phyloP scores from a whole-genome alignment of 2,113 vertebrate species.

The Xenopus laevis region DNA sequence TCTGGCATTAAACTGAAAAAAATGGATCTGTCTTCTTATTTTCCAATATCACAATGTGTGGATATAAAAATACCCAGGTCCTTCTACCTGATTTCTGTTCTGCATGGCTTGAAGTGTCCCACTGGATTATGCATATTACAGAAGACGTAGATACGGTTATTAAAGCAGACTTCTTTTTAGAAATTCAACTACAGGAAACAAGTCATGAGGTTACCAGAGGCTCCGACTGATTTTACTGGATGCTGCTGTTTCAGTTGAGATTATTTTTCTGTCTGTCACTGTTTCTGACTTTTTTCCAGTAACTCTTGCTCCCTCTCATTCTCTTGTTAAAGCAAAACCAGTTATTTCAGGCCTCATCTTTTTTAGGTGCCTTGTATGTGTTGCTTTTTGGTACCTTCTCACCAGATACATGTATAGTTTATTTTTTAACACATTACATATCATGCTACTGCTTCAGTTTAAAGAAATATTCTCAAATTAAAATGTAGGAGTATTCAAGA shows the following conservation, averaged over 20 bases:
- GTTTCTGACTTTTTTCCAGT: conserved; percentile 48
- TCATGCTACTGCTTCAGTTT: no score
- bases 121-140: conserved; percentile 12
- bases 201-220: conserved; percentile 18
- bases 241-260: conserved; percentile 40
- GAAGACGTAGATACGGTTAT: conserved; percentile 8
- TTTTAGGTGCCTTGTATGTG: no score
- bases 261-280: conserved; percentile 39
- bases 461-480: no score
- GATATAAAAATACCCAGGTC: not conserved
- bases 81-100: not conserved
- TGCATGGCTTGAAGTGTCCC: not conserved
- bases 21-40: no score
- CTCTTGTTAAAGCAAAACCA: no score
- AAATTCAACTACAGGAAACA: conserved; percentile 17
- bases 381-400: no score
- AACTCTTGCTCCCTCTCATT: no score
- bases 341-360: no score
- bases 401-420: no score
- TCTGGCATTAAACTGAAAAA: no score
- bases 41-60: not conserved
- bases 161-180: conserved; percentile 35
- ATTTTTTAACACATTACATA: no score
- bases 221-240: conserved; percentile 29
- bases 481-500: no score